phyloP scores from a whole-genome alignment of 2,797 vertebrate genomes.

The Pangasius larnaudii region DNA sequence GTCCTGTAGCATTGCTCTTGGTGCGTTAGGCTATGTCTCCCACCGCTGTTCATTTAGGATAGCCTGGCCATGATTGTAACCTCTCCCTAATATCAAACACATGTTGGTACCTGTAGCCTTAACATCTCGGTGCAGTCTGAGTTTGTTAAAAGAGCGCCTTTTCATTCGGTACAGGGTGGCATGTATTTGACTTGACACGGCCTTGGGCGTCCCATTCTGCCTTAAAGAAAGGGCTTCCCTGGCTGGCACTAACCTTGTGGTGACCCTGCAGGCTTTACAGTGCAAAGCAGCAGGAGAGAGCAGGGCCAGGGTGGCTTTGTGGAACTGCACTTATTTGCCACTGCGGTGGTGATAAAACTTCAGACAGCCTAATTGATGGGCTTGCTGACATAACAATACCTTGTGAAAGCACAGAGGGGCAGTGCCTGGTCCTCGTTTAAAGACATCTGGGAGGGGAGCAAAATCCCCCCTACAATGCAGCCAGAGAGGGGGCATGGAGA shows the following conservation, averaged over 20 bases:
- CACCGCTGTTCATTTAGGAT: slow-evolving; percentile 67
- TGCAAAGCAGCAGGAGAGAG: slow-evolving; percentile 89
- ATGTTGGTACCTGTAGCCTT: slow-evolving; percentile 87
- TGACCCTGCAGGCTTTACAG: slow-evolving; percentile 87
- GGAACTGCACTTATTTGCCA: slow-evolving; percentile 91
- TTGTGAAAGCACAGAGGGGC: slow-evolving; percentile 92
- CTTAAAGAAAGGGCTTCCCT: slow-evolving; percentile 83
- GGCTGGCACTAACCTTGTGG: slow-evolving; percentile 91
- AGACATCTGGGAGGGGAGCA: slow-evolving; percentile 92
- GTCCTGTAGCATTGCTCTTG: slow-evolving; percentile 70
- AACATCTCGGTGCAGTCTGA: slow-evolving; percentile 45
- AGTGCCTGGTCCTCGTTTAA: slow-evolving; percentile 98
- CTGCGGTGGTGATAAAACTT: slow-evolving; percentile 99
- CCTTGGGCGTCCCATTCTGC: slow-evolving; percentile 70
- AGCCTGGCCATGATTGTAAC: slow-evolving; percentile 73
- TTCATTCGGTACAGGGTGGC: slow-evolving; percentile 63
- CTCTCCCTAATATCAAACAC: slow-evolving; percentile 91
- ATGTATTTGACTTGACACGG: slow-evolving; percentile 72
- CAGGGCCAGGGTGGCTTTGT: slow-evolving; percentile 89
- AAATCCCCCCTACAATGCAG: slow-evolving; percentile 79
- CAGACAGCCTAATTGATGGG: slow-evolving; percentile 99
- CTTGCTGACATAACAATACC: slow-evolving; percentile 99
- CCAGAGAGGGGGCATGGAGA: slow-evolving; percentile 64
- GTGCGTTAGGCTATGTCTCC: slow-evolving; percentile 52
- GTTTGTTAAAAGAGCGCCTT: slow-evolving; percentile 62